A percentile compares a stretch with the other conserved stretches of the same genome.
phyloP scores from a whole-genome alignment of 2,888 invertebrate genomes.

The Molorchus minor region DNA sequence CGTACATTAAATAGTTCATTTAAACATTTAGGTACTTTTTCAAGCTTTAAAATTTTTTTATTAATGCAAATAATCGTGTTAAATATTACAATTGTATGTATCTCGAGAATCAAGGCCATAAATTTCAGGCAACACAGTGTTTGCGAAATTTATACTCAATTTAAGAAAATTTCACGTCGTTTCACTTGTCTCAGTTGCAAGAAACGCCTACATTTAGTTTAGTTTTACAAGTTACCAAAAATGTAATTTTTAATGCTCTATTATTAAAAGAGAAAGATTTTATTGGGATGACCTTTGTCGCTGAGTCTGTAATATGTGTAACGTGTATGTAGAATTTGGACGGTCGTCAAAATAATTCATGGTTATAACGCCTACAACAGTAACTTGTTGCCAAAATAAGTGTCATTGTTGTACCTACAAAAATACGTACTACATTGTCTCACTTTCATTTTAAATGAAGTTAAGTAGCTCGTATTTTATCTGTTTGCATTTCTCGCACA shows the following conservation, averaged over 20 bases:
- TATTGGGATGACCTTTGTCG: slow-evolving; percentile 22
- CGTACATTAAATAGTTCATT: too few relatives aligned
- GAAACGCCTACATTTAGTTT: slow-evolving; percentile 33
- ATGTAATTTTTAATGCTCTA: slow-evolving; percentile 30
- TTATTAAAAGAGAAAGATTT: slow-evolving; percentile 26
- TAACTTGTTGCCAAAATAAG: too few relatives aligned
- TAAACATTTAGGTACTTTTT: too few relatives aligned
- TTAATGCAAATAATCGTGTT: slow-evolving; percentile 9
- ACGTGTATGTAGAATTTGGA: slow-evolving; percentile 11
- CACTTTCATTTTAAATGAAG: too few relatives aligned
- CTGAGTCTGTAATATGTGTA: slow-evolving; percentile 16
- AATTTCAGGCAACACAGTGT: neutral
- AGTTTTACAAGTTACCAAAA: slow-evolving; percentile 31
- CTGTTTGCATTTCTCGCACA: too few relatives aligned
- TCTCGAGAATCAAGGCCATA: neutral
- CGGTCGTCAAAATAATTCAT: slow-evolving; percentile 40
- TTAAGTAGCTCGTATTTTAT: too few relatives aligned
- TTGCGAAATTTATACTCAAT: neutral
- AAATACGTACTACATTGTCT: too few relatives aligned
- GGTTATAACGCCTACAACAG: slow-evolving; percentile 35
- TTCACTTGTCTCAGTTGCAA: slow-evolving; percentile 38
- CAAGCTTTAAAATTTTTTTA: too few relatives aligned
- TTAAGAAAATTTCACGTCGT: slow-evolving; percentile 26
- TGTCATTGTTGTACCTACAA: too few relatives aligned
- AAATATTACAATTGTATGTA: slow-evolving; percentile 10